These are phyloP conservation scores for Drosophila putrida DNA, from an alignment of 2,888 invertebrate species.

Conservation along the genomic window DNA sequence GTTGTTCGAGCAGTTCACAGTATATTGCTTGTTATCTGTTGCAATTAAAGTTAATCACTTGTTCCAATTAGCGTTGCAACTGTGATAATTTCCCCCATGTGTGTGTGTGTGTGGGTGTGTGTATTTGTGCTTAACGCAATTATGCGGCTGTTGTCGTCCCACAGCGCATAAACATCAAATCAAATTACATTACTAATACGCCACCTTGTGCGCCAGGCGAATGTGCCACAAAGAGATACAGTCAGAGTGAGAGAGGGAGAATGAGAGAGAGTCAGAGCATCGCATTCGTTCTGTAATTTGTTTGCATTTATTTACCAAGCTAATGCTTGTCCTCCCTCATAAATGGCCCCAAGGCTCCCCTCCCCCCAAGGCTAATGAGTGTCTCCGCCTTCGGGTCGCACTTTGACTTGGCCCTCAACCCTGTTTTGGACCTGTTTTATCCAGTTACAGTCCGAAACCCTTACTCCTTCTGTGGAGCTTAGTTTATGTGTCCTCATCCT, in stretches of 20 bases:
- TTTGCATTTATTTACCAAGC: slow-evolving; percentile 54
- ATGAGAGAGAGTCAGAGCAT: slow-evolving; percentile 8
- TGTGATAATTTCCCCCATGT: slow-evolving; percentile 57
- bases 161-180: slow-evolving; percentile 72
- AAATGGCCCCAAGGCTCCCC: slow-evolving; percentile 44
- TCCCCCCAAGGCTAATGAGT: slow-evolving; percentile 53
- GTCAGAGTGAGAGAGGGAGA: neutral
- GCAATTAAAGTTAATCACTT: slow-evolving; percentile 77
- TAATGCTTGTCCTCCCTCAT: slow-evolving; percentile 45
- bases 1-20: slow-evolving; percentile 1
- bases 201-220: slow-evolving; percentile 63
- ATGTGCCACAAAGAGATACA: slow-evolving; percentile 22
- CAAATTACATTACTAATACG: slow-evolving; percentile 79
- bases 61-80: slow-evolving; percentile 73
- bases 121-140: slow-evolving; percentile 62
- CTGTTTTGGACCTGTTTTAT: slow-evolving; percentile 7
- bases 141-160: slow-evolving; percentile 51
- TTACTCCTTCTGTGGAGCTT: slow-evolving; percentile 32
- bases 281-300: slow-evolving; percentile 72
- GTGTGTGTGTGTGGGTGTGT: slow-evolving; percentile 21
- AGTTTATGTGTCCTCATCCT: slow-evolving; percentile 29
- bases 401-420: slow-evolving; percentile 4
- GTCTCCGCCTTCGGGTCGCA: slow-evolving; percentile 22
- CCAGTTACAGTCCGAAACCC: slow-evolving; percentile 26
- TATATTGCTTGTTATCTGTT: slow-evolving; percentile 54